Conservation (phyloP, 2,888 invertebrate genomes). For the Pheosia gnoma region DNA sequence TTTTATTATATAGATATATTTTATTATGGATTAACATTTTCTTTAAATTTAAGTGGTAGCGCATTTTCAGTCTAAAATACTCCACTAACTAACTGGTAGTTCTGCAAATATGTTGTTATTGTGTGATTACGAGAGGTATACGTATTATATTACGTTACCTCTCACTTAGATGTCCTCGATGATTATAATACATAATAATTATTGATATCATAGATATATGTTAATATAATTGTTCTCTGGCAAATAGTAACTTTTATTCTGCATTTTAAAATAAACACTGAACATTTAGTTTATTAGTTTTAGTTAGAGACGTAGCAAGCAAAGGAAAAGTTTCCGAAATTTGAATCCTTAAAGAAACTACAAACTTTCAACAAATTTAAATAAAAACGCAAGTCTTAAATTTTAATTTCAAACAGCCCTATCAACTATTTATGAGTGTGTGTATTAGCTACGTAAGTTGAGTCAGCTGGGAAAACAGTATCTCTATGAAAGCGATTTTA, state of each 20-base stretch:
- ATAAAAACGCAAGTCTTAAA: conserved; percentile 41
- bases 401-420: conserved; percentile 27
- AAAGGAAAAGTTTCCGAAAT: conserved; percentile 43
- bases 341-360: conserved; percentile 48
- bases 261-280: conserved; percentile 23
- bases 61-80: no score
- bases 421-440: conserved; percentile 24
- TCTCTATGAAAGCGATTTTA: conserved; percentile 57
- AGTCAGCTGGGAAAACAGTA: conserved; percentile 32
- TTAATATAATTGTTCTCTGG: no score
- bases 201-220: no score
- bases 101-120: no score
- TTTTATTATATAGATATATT: no score
- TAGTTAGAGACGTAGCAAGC: conserved; percentile 38
- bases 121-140: no score
- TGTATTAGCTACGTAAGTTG: conserved; percentile 26
- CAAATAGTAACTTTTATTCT: conserved; percentile 5
- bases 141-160: no score
- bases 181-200: no score
- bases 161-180: no score
- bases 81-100: no score
- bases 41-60: no score
- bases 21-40: no score
- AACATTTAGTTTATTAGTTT: conserved; percentile 34
- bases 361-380: conserved; percentile 44